These are phyloP conservation scores for Junonia oenone DNA, from an alignment of 2,888 invertebrate genomes.

Conservation along the genomic window DNA sequence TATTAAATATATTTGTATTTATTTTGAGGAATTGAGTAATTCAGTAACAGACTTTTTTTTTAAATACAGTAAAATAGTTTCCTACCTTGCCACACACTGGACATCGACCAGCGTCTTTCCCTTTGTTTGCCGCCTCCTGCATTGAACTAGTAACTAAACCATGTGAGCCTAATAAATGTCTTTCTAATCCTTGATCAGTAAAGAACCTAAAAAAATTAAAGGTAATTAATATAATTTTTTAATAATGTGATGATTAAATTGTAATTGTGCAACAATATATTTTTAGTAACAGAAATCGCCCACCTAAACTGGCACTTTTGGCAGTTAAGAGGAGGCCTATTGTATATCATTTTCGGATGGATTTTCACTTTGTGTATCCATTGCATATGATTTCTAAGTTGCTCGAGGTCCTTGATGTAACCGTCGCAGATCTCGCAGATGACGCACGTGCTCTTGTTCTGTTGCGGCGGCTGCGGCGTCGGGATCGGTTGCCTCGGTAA, in stretches of 20 bases:
- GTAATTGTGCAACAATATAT: too few relatives aligned
- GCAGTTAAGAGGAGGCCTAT: slow-evolving; percentile 95
- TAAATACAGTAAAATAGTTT: not conserved
- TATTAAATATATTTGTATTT: too few relatives aligned
- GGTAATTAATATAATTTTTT: not conserved
- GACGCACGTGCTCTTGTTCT: slow-evolving; percentile 89
- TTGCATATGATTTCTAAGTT: slow-evolving; percentile 96
- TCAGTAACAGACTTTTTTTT: too few relatives aligned
- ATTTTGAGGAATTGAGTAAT: too few relatives aligned
- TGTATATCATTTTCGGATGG: slow-evolving; percentile 97
- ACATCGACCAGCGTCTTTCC: slow-evolving; percentile 95
- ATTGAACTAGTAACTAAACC: slow-evolving; percentile 96
- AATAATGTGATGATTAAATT: too few relatives aligned
- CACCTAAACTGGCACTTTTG: slow-evolving; percentile 94
- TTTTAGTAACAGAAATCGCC: too few relatives aligned
- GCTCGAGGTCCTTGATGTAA: slow-evolving; percentile 96
- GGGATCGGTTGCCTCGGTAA: slow-evolving; percentile 81
- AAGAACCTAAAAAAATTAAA: slow-evolving; percentile 85
- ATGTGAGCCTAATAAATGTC: slow-evolving; percentile 96
- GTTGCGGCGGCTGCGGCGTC: slow-evolving; percentile 46
- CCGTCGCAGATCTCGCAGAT: slow-evolving; percentile 98
- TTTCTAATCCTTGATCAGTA: slow-evolving; percentile 96
- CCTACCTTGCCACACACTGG: slow-evolving; percentile 95
- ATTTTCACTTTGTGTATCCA: slow-evolving; percentile 99
- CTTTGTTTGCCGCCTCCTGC: slow-evolving; percentile 97